These are phyloP conservation scores for Pandemis corylana DNA, from an alignment of 2,888 invertebrate genomes.

Conservation along the genomic window DNA sequence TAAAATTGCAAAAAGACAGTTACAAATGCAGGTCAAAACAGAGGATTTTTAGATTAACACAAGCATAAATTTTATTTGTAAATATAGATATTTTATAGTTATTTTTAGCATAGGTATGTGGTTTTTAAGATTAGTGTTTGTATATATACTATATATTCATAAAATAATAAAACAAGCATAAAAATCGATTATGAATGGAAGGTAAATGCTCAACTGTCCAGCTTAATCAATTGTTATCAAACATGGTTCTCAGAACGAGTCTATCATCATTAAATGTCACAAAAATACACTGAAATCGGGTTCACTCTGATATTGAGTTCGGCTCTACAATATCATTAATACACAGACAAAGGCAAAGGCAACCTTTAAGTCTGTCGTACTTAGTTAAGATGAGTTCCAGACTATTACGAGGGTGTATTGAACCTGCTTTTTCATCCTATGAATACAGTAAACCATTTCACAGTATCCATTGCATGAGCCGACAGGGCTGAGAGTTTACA, in stretches of 20 bases:
- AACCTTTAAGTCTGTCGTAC: not conserved
- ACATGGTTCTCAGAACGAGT: not conserved
- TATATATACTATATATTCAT: no score
- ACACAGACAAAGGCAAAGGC: not conserved
- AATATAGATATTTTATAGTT: no score
- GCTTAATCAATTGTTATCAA: not conserved
- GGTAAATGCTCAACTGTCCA: not conserved
- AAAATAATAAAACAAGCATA: no score
- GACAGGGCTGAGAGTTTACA: slow-evolving; percentile 7
- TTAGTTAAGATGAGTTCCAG: not conserved
- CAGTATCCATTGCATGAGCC: not conserved
- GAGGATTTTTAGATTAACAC: no score
- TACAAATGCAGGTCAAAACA: no score
- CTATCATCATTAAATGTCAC: not conserved
- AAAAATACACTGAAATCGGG: not conserved
- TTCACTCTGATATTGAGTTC: not conserved
- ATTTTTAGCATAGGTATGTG: no score
- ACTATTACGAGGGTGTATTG: slow-evolving; percentile 4
- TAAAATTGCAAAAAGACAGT: no score
- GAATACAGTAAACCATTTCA: not conserved
- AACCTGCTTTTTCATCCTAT: not conserved
- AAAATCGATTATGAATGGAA: not conserved
- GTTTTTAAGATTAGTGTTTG: no score
- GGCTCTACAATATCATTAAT: not conserved
- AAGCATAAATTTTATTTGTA: no score